Evolutionary conservation across 2,888 invertebrate species (phyloP).

Genomic region (Heliothis peltigera): DNA sequence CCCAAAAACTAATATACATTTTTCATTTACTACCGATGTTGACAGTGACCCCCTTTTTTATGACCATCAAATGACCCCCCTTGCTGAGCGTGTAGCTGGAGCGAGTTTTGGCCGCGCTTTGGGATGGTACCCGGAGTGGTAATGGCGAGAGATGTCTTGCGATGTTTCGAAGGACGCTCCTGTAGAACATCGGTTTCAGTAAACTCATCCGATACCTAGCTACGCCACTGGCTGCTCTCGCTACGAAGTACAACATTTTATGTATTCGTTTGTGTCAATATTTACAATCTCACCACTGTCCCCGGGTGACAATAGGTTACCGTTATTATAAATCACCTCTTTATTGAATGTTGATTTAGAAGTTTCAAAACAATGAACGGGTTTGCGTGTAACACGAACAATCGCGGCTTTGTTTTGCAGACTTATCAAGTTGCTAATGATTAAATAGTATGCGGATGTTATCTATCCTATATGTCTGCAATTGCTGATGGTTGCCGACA

Average conservation of each 20-base stretch:
- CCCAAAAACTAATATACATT: no score
- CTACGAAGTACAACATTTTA: not conserved
- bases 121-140: no score
- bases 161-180: no score
- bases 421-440: conserved; percentile 21
- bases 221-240: not conserved
- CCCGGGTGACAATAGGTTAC: conserved; percentile 19
- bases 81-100: no score
- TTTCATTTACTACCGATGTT: no score
- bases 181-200: no score
- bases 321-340: conserved; percentile 36
- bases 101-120: no score
- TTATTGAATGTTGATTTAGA: conserved; percentile 46
- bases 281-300: conserved; percentile 19
- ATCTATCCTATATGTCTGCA: conserved; percentile 27
- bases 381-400: conserved; percentile 48
- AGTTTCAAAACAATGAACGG: conserved; percentile 49
- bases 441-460: conserved; percentile 33
- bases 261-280: conserved; percentile 10
- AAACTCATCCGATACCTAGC: no score
- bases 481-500: conserved; percentile 16
- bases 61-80: no score
- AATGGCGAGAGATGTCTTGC: no score
- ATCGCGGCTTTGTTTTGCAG: conserved; percentile 43
- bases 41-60: no score